A percentile compares a stretch with the other conserved stretches of the same genome.
phyloP scores from a whole-genome alignment of 1,140 invertebrate species.

The Lordiphosa clarofinis region DNA sequence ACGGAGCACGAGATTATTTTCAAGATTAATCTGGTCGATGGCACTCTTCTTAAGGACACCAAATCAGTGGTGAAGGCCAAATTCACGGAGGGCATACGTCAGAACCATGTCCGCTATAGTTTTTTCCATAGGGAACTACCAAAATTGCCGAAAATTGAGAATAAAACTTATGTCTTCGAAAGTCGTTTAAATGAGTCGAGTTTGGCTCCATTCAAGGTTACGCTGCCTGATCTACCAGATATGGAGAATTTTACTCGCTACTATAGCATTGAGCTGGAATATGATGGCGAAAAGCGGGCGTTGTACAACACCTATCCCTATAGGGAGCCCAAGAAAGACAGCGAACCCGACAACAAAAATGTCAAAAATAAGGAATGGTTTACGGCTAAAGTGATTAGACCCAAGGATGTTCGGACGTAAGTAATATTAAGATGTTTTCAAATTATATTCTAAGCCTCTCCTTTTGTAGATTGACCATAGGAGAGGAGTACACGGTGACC shows the following conservation, averaged over 20 bases:
- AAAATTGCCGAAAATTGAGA: constrained; percentile 44
- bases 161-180: constrained; percentile 39
- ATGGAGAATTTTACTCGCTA: constrained; percentile 59
- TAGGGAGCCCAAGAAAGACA: constrained; percentile 62
- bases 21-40: constrained; percentile 57
- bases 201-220: constrained; percentile 48
- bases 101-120: constrained; percentile 23
- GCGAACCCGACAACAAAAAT: constrained; percentile 18
- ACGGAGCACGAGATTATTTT: constrained; percentile 86
- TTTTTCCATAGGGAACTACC: constrained; percentile 16
- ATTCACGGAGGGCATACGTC: constrained; percentile 81
- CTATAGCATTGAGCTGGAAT: constrained; percentile 52
- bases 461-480: constrained; percentile 82
- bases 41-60: constrained; percentile 47
- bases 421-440: background rate
- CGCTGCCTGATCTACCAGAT: constrained; percentile 56
- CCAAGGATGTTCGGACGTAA: constrained; percentile 50
- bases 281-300: constrained; percentile 48
- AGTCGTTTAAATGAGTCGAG: constrained; percentile 60
- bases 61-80: constrained; percentile 82
- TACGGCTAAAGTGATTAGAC: constrained; percentile 29
- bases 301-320: constrained; percentile 61
- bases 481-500: constrained; percentile 87
- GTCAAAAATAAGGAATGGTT: constrained; percentile 69
- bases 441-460: background rate